Evolutionary conservation across 64 coral and sea anemone species (phyloP), one percentile per base, ranked within the genome.

Genomic region (Pocillopora damicornis): DNA sequence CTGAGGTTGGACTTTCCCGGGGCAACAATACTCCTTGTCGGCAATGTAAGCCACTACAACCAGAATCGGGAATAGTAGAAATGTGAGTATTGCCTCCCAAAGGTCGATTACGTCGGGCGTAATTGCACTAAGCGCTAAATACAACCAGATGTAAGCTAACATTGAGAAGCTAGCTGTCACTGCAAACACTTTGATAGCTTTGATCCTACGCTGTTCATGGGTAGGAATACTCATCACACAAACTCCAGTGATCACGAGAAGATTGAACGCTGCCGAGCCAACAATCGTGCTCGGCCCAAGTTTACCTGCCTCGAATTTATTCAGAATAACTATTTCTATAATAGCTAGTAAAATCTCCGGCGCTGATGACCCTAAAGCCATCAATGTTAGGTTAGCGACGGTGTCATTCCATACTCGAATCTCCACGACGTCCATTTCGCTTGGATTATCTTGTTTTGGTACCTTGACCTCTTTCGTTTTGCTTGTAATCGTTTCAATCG

Each of bases 401-500:
- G 97, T 99, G 51, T 99, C 97, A 34, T 99, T 99, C 97, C 97
- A 99, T 37, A 99, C 63, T 36, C 97, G 79, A 15, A 99, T 82
- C 73, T 99, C 97, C 1, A 99, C 93, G 22, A 93, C 90, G 20
- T 95, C 93, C 15, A 85, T 58, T 73, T 99, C 90, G 11, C 82
- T 66, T 13, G 36, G 76, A 18, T 82, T 59, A 25, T 93, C 94
- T 84, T 95, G 97, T 61, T 89, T 94, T 14, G 97, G 90, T 1
- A 99, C 91, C 61, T 91, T 92, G 2, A 99, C 88, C 68, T 88
- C 87, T 57, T 99, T 99, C 22, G 93, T 95, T 73, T 99, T 99
- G 79, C 97, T 99, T 73, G 97, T 99, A n/a, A 99, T 99, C 4
- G 90, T 99, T 88, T 99, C 93, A 60, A 99, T 99, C 3, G 97